A percentile compares a stretch with the other conserved stretches of the same genome.
Conservation (phyloP, 2,797 vertebrate species). For the Falco peregrinus region DNA sequence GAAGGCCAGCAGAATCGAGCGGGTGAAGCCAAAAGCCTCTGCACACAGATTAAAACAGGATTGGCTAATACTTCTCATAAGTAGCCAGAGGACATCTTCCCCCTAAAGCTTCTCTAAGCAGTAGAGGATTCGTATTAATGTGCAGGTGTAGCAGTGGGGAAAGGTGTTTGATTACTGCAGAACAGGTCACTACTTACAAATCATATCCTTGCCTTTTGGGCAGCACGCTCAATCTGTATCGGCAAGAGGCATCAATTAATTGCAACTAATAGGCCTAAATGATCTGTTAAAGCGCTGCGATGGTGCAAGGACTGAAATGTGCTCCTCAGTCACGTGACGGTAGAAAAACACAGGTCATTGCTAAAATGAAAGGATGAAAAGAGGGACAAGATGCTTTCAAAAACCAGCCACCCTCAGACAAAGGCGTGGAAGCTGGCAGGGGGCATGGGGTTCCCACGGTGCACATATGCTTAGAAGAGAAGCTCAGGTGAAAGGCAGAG, state of each 20-base stretch:
- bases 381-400: background rate
- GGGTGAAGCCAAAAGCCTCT: background rate
- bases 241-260: background rate
- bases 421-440: background rate
- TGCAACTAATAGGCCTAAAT: background rate
- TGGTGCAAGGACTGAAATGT: fast-evolving
- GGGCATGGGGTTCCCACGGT: background rate
- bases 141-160: background rate
- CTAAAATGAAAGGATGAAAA: background rate
- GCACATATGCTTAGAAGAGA: background rate
- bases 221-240: background rate
- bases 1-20: background rate
- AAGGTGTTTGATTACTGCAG: background rate
- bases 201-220: background rate
- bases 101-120: background rate
- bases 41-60: background rate
- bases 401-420: background rate
- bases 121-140: background rate
- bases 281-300: fast-evolving
- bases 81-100: background rate
- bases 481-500: background rate
- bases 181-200: background rate
- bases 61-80: background rate
- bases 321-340: background rate
- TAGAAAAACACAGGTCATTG: background rate